Evolutionary conservation across 2,113 vertebrate species (phyloP).

Genomic region (Mystacornis crossleyi): DNA sequence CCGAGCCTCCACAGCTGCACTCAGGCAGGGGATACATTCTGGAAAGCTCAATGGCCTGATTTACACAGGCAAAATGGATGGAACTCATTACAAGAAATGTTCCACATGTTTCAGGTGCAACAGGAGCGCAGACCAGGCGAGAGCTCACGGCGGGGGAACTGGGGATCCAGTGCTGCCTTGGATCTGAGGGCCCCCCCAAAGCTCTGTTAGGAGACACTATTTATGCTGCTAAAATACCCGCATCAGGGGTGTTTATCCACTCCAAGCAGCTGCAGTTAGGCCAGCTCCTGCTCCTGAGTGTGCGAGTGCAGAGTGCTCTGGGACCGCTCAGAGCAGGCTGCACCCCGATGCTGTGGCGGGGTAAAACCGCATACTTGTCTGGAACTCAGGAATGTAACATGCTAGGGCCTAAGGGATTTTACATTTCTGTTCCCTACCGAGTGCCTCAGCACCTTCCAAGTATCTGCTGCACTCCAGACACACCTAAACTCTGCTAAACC

Average conservation of each 20-base stretch:
- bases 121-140: accelerated
- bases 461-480: background rate
- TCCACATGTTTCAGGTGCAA: accelerated
- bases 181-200: background rate
- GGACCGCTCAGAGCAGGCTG: background rate
- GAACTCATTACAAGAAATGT: background rate
- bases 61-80: background rate
- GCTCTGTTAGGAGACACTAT: background rate
- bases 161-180: background rate
- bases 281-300: background rate
- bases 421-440: background rate
- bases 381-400: background rate
- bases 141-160: accelerated
- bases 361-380: background rate
- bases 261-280: background rate
- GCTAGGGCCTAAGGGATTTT: background rate
- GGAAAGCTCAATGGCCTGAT: background rate
- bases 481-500: background rate
- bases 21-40: background rate
- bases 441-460: background rate
- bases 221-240: background rate
- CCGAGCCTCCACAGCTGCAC: background rate
- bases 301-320: background rate
- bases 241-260: background rate
- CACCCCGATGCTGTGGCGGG: accelerated